Evolutionary conservation across 2,888 invertebrate genomes (phyloP), one percentile per base, ranked within the genome.

Genomic region (Folsomia candida): DNA sequence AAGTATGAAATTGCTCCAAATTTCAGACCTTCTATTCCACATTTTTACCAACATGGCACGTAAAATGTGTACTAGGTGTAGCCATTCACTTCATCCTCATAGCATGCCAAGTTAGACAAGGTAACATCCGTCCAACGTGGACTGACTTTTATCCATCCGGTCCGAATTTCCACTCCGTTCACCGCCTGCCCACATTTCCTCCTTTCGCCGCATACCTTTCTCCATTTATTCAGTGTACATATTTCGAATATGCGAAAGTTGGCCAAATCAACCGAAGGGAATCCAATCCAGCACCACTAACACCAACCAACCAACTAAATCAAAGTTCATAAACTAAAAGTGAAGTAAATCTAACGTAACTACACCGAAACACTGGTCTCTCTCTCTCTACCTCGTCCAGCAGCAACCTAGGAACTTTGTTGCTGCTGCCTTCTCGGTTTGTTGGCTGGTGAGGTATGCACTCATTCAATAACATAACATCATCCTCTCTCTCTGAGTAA

Each of bases 101-200:
- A 37, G 4, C 6, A 37, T 37, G 6, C 37, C 37, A 37, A 37
- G 6, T n/a, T 9, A 37, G 14, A 4, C 6, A 37, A 37, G 37
- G 37, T 37, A 37, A 37, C 37, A 37, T 37, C 37, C 37, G 4
- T 37, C 37, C 37, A 14, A 37, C 14, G 14, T 37, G 37, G 4
- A 9, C 37, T 37, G 37, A 37, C 37, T 37, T 37, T 37, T 14
- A 9, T 14, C 14, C 37, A 37, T 37, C 37, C 37, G 37, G 37
- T 37, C 37, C 37, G 37, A 14, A 9, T 37, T 37, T 37, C 37
- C 37, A 37, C 14, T 14, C 37, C 14, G 37, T 4, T 68, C 28
- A 60, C 51, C 51, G 51, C 26, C 61, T 24, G 26, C 60, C 25
- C 58, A 57, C 51, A 27, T 51, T 26, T 70, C 20, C 22, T 63